These are phyloP conservation scores for Drosophila tropicalis DNA, from an alignment of 1,140 invertebrate genomes.

Conservation along the genomic window DNA sequence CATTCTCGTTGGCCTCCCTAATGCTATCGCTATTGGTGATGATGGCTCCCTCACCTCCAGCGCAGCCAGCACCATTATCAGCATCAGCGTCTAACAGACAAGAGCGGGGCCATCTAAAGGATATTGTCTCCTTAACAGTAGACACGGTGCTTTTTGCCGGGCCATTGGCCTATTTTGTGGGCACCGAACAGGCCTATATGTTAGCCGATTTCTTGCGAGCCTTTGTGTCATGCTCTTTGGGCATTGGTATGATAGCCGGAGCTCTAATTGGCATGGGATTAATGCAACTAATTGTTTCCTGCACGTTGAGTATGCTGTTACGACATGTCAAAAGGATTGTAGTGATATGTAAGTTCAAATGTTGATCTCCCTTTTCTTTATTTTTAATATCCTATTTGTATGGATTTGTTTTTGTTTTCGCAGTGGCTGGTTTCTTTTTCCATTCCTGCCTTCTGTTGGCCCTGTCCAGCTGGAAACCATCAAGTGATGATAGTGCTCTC, in stretches of 20 bases:
- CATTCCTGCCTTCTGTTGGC: constrained; percentile 87
- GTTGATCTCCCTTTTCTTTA: too few relatives aligned
- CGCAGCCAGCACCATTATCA: constrained; percentile 53
- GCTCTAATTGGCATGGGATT: constrained; percentile 87
- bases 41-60: constrained; percentile 56
- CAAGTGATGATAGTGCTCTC: constrained; percentile 87
- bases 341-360: constrained; percentile 84
- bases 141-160: constrained; percentile 86
- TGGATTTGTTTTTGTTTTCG: constrained; percentile 29
- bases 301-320: constrained; percentile 87
- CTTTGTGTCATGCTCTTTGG: constrained; percentile 85
- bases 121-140: constrained; percentile 63
- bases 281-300: constrained; percentile 87
- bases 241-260: constrained; percentile 85
- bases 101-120: constrained; percentile 68
- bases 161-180: constrained; percentile 87
- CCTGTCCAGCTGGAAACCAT: constrained; percentile 87
- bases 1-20: constrained; percentile 84
- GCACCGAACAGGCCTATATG: constrained; percentile 88
- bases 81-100: constrained; percentile 30
- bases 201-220: constrained; percentile 87
- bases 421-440: constrained; percentile 87
- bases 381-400: not conserved
- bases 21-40: constrained; percentile 83
- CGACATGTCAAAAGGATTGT: constrained; percentile 86